Conservation (phyloP, 1,140 invertebrate species). For the Bombus confusus region DNA sequence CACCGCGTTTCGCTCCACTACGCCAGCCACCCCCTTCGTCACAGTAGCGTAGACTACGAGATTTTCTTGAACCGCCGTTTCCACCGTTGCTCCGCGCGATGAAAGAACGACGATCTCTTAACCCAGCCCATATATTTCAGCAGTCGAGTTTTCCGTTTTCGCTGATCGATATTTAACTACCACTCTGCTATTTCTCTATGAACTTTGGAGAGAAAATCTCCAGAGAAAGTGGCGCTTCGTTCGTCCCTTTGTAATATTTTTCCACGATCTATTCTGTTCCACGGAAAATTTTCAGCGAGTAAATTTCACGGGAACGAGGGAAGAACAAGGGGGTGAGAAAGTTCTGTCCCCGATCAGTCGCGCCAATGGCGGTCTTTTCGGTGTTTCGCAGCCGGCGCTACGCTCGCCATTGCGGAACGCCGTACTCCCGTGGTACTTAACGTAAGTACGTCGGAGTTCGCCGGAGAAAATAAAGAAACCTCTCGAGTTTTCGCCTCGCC, state of each 20-base stretch:
- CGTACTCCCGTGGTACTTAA: constrained; percentile 70
- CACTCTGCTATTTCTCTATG: not conserved
- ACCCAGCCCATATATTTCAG: not conserved
- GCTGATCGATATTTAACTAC: not conserved
- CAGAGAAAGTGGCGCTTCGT: not conserved
- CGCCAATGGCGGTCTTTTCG: constrained; percentile 39
- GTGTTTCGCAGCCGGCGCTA: constrained; percentile 38
- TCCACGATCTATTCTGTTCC: not conserved
- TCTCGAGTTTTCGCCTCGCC: constrained; percentile 65
- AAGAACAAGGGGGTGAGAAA: not conserved
- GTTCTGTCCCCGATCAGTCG: constrained; percentile 1
- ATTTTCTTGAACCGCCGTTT: constrained; percentile 32
- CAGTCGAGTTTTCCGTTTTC: not conserved
- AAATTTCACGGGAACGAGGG: not conserved
- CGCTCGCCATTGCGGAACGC: constrained; percentile 30
- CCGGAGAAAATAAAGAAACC: constrained; percentile 75
- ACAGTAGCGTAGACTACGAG: constrained; percentile 48
- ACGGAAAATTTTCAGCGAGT: constrained; percentile 2
- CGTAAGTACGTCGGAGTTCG: constrained; percentile 74
- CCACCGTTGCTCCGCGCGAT: not conserved
- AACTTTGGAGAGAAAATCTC: not conserved
- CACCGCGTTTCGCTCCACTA: constrained; percentile 60
- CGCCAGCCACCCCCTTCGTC: constrained; percentile 9
- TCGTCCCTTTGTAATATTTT: too few species aligned
- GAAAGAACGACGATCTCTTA: not conserved